A percentile compares a stretch with the other conserved stretches of the same genome.
These are phyloP conservation scores for Aptenodytes patagonicus DNA, from an alignment of 2,113 vertebrate genomes.

Conservation along the genomic window DNA sequence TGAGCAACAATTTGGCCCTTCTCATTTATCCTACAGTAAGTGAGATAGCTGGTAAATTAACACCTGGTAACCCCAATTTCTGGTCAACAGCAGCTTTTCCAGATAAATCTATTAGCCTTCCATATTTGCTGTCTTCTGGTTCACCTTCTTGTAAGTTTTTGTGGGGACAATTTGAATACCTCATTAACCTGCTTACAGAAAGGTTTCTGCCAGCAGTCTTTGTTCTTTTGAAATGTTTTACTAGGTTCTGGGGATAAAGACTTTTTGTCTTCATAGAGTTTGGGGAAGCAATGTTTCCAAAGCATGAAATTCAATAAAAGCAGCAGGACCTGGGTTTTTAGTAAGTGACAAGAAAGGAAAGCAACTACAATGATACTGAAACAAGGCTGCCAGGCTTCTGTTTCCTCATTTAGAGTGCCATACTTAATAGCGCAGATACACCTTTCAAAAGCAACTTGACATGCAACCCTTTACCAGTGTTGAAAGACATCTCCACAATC, in stretches of 20 bases:
- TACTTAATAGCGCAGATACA: neutral
- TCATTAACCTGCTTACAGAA: slow-evolving; percentile 3
- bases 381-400: neutral
- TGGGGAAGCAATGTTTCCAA: neutral
- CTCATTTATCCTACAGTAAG: neutral
- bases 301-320: neutral
- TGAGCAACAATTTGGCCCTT: neutral
- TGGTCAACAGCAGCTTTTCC: neutral
- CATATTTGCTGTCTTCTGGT: neutral
- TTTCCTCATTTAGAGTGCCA: neutral
- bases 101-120: neutral
- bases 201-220: neutral
- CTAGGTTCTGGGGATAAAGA: neutral
- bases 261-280: neutral
- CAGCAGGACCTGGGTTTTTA: neutral
- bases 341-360: neutral
- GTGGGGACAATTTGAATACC: neutral
- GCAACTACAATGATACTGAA: neutral
- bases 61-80: slow-evolving; percentile 24
- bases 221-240: neutral
- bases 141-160: neutral
- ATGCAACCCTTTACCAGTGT: neutral
- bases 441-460: neutral
- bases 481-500: neutral
- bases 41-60: neutral